phyloP scores from a whole-genome alignment of 2,113 vertebrate genomes.

The Scalopus aquaticus region DNA sequence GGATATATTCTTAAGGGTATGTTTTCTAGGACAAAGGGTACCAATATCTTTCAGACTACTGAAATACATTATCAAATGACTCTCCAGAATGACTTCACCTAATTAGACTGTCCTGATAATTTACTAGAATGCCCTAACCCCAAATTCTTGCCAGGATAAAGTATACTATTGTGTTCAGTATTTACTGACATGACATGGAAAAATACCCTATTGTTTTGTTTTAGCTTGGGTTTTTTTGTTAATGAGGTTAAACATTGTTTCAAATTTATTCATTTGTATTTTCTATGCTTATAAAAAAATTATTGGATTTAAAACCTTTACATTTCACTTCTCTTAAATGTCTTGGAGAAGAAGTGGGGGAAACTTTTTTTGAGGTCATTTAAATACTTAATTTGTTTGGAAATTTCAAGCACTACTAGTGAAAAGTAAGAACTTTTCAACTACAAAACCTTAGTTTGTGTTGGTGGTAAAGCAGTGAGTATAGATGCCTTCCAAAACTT shows the following conservation, averaged over 20 bases:
- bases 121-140: neutral
- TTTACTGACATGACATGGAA: neutral
- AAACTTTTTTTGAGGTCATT: neutral
- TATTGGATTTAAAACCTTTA: neutral
- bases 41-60: neutral
- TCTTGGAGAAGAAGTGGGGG: neutral
- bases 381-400: slow-evolving; percentile 37
- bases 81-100: neutral
- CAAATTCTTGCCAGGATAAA: slow-evolving; percentile 23
- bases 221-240: neutral
- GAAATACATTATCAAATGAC: slow-evolving; percentile 23
- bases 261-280: neutral
- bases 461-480: too few relatives aligned
- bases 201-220: neutral
- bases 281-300: neutral
- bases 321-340: neutral
- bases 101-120: neutral
- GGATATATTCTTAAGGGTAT: neutral
- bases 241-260: slow-evolving; percentile 16
- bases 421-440: neutral
- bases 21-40: slow-evolving; percentile 35
- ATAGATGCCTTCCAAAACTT: neutral
- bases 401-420: neutral
- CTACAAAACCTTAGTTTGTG: too few relatives aligned
- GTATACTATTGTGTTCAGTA: neutral